Evolutionary conservation across 2,888 invertebrate genomes (phyloP).

Genomic region (Dryadula phaetusa): DNA sequence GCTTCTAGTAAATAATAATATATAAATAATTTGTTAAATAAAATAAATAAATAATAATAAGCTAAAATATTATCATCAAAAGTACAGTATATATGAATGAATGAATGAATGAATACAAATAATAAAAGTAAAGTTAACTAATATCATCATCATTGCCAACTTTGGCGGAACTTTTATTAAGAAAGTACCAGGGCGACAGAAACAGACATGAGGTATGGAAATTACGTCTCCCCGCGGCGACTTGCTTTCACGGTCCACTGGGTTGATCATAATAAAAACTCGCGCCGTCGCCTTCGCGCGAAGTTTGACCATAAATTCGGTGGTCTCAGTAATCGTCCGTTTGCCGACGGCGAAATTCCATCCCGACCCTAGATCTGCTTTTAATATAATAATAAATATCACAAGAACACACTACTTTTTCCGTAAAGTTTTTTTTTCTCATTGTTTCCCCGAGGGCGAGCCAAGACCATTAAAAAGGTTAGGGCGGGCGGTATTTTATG

Average conservation of each 20-base stretch:
- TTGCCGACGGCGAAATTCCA: constrained; percentile 71
- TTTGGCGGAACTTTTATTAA: constrained; percentile 72
- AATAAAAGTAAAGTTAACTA: background rate
- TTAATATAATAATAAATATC: constrained; percentile 83
- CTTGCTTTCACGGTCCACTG: constrained; percentile 85
- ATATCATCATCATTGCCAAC: constrained; percentile 35
- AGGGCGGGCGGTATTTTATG: constrained; percentile 80
- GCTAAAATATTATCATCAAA: no score
- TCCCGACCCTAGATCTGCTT: constrained; percentile 72
- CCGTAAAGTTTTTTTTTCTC: constrained; percentile 68
- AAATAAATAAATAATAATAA: no score
- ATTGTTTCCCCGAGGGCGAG: constrained; percentile 75
- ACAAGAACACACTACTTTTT: constrained; percentile 75
- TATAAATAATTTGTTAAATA: no score
- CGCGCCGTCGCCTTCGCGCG: constrained; percentile 81
- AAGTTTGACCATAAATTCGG: constrained; percentile 85
- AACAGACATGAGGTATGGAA: constrained; percentile 82
- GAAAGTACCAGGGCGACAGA: constrained; percentile 79
- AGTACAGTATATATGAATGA: background rate
- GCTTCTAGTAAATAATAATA: no score
- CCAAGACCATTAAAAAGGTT: constrained; percentile 79
- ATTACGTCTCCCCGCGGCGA: constrained; percentile 79
- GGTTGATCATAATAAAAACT: constrained; percentile 85
- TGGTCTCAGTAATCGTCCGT: constrained; percentile 75
- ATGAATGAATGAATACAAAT: background rate